Evolutionary conservation across 2,888 invertebrate genomes (phyloP).

Genomic region (Sylvicola fuscatus): DNA sequence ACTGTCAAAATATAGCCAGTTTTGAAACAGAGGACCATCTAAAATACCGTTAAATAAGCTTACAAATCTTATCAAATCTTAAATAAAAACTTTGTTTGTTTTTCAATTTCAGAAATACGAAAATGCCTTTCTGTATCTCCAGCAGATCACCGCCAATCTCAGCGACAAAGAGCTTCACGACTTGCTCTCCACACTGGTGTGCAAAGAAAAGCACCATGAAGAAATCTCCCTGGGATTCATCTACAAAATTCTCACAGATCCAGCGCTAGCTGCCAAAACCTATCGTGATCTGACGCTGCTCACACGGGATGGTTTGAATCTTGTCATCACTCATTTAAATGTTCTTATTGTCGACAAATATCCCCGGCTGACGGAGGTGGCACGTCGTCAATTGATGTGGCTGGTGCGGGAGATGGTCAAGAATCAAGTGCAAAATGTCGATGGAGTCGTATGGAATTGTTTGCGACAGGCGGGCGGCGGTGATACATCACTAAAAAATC

Average conservation of each 20-base stretch:
- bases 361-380: slow-evolving; percentile 62
- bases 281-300: slow-evolving; percentile 83
- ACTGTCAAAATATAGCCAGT: too few relatives aligned
- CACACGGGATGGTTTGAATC: slow-evolving; percentile 69
- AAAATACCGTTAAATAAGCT: too few relatives aligned
- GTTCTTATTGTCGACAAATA: slow-evolving; percentile 79
- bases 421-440: slow-evolving; percentile 69
- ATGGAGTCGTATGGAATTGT: slow-evolving; percentile 76
- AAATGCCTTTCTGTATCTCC: slow-evolving; percentile 57
- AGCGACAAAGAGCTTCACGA: slow-evolving; percentile 91
- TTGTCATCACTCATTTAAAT: slow-evolving; percentile 61
- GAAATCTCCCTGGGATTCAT: slow-evolving; percentile 83
- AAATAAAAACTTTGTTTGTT: slow-evolving; percentile 3
- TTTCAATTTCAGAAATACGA: slow-evolving; percentile 64
- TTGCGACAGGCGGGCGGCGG: slow-evolving; percentile 91
- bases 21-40: too few relatives aligned
- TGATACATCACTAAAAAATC: slow-evolving; percentile 68
- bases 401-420: slow-evolving; percentile 79
- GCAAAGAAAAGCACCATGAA: slow-evolving; percentile 74
- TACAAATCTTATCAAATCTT: slow-evolving; percentile 6
- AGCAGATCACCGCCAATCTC: slow-evolving; percentile 56
- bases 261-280: slow-evolving; percentile 59
- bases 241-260: slow-evolving; percentile 73
- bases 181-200: slow-evolving; percentile 69
- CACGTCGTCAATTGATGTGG: slow-evolving; percentile 73